These are phyloP conservation scores for Nothoprocta pentlandii DNA, from an alignment of 2,113 vertebrate genomes.

Conservation along the genomic window DNA sequence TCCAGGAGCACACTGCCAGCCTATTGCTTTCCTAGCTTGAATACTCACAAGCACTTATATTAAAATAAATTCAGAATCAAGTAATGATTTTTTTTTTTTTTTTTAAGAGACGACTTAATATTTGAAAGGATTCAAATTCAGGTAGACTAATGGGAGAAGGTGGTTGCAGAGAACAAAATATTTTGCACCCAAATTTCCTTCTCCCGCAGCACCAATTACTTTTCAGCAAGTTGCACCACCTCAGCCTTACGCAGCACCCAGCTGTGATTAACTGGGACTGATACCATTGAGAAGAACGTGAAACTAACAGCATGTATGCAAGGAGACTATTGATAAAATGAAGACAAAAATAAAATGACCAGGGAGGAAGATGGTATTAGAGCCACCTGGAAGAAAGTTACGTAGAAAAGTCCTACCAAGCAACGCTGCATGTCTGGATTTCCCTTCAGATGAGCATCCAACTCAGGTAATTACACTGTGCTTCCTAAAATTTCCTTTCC, in stretches of 20 bases:
- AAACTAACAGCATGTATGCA: not conserved
- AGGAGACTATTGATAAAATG: not conserved
- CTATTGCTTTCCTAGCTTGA: not conserved
- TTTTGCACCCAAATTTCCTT: not conserved
- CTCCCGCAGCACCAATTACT: not conserved
- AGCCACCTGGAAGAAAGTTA: not conserved
- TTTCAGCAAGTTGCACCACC: not conserved
- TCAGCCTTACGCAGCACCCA: not conserved
- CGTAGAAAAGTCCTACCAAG: not conserved
- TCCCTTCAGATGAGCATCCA: not conserved
- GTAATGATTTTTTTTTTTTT: not conserved
- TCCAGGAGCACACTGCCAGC: accelerated
- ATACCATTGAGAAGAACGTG: not conserved
- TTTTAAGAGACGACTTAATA: not conserved
- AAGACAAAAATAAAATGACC: not conserved
- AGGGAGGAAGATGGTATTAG: not conserved
- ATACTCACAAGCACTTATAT: not conserved
- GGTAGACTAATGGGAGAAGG: not conserved
- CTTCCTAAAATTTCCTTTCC: conserved; percentile 59
- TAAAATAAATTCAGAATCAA: not conserved
- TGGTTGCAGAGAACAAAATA: not conserved
- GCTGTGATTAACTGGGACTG: not conserved
- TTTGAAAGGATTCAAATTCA: not conserved
- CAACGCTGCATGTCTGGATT: not conserved
- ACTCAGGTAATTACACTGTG: conserved; percentile 58